phyloP scores from a whole-genome alignment of 64 coral and sea anemone species.

The Cladopsammia gracilis region DNA sequence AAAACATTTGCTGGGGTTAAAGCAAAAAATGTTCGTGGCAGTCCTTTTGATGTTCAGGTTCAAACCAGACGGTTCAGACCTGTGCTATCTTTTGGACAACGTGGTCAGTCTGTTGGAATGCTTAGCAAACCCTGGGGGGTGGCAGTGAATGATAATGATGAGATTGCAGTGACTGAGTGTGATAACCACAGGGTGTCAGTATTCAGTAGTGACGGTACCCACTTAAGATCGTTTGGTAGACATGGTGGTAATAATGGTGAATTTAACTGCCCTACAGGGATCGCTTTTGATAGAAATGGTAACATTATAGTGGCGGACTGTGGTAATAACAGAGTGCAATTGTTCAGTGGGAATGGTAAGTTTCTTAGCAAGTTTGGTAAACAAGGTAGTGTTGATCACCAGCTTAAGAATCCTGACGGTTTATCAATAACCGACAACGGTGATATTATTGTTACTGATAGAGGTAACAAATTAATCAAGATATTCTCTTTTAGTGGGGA shows the following conservation, averaged over 20 bases:
- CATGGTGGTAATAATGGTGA: not conserved
- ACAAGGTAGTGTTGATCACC: too few relatives aligned
- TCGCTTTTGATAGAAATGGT: not conserved
- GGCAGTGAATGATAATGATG: conserved; percentile 36
- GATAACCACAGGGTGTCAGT: not conserved
- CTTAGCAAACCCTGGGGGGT: conserved; percentile 37
- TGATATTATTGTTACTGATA: conserved; percentile 46
- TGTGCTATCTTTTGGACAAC: conserved; percentile 35
- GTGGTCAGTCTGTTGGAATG: not conserved
- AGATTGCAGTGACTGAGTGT: conserved; percentile 21
- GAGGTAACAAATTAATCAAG: conserved; percentile 42
- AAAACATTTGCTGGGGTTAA: conserved; percentile 50
- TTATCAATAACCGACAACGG: not conserved
- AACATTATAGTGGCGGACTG: too few relatives aligned
- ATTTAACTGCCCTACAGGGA: not conserved
- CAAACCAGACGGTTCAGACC: conserved; percentile 25
- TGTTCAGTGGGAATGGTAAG: too few relatives aligned
- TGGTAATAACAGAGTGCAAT: too few relatives aligned
- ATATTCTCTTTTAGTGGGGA: conserved; percentile 41
- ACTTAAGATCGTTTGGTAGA: conserved; percentile 5
- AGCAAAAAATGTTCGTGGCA: conserved; percentile 22
- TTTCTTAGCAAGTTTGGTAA: too few relatives aligned
- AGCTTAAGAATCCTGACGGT: too few relatives aligned
- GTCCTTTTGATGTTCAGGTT: conserved; percentile 18
- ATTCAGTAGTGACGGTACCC: not conserved